Evolutionary conservation across 1,140 invertebrate species (phyloP).

Genomic region (Sitobion miscanthi): DNA sequence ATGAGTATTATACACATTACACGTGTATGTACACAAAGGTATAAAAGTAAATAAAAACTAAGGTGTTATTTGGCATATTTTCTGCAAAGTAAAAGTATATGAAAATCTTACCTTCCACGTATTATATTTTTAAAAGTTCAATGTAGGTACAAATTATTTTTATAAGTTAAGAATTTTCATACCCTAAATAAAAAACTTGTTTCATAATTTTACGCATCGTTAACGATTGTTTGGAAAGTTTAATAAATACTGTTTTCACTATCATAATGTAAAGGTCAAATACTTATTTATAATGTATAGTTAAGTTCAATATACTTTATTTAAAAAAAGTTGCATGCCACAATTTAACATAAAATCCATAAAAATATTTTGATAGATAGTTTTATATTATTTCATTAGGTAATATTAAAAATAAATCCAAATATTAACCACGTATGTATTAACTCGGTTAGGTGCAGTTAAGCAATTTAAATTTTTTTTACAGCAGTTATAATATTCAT

Average conservation of each 20-base stretch:
- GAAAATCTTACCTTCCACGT: background rate
- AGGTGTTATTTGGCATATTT: background rate
- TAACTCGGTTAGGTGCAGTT: background rate
- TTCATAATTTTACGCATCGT: slow-evolving; percentile 24
- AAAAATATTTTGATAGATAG: background rate
- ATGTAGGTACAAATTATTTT: background rate
- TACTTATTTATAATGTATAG: background rate
- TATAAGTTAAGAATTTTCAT: background rate
- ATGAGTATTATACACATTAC: background rate
- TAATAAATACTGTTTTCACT: background rate
- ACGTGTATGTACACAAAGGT: no score
- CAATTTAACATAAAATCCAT: background rate
- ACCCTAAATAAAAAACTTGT: background rate
- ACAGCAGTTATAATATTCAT: background rate
- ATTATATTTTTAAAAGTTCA: slow-evolving; percentile 21
- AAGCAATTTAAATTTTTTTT: background rate
- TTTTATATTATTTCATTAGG: background rate
- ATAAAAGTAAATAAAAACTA: background rate
- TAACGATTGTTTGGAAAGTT: slow-evolving; percentile 18
- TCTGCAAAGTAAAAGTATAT: background rate
- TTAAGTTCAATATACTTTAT: background rate
- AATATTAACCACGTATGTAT: background rate
- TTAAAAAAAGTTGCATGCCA: background rate
- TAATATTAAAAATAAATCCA: background rate
- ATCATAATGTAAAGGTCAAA: background rate